Evolutionary conservation across 2,113 vertebrate species (phyloP).

Genomic region (Anthoscopus minutus): DNA sequence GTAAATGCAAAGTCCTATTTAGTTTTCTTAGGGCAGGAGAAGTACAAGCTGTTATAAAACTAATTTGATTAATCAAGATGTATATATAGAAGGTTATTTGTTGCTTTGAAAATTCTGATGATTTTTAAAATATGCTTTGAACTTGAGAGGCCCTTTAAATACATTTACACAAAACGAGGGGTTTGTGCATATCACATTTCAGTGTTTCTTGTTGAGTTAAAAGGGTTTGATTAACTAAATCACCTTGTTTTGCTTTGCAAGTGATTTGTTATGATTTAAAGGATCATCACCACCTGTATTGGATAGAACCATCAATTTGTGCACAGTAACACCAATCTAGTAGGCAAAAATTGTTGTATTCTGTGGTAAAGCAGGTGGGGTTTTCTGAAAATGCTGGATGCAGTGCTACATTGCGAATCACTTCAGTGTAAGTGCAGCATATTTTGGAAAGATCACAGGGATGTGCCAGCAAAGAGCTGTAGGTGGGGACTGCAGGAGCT

Average conservation of each 20-base stretch:
- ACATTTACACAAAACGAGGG: not conserved
- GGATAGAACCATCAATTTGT: not conserved
- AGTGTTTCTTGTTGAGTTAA: not conserved
- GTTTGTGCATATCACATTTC: not conserved
- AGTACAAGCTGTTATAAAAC: not conserved
- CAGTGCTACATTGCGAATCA: not conserved
- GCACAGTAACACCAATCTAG: fast-evolving
- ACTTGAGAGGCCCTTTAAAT: not conserved
- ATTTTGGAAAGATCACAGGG: not conserved
- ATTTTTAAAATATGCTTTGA: not conserved
- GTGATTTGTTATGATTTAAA: not conserved
- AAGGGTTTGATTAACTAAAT: not conserved
- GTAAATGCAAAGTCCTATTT: not conserved
- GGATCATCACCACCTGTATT: not conserved
- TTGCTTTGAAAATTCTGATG: not conserved
- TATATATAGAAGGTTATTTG: not conserved
- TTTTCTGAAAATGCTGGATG: not conserved
- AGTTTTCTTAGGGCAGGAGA: not conserved
- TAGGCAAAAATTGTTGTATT: not conserved
- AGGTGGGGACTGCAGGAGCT: not conserved
- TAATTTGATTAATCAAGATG: not conserved
- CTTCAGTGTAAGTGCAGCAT: not conserved
- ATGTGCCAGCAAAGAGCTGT: not conserved
- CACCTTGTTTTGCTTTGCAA: not conserved
- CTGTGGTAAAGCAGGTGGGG: not conserved